Percentiles rank a stretch among this genome's conserved stretches.
Evolutionary conservation across 2,888 invertebrate genomes (phyloP).

Genomic region (Germaria angustata): DNA sequence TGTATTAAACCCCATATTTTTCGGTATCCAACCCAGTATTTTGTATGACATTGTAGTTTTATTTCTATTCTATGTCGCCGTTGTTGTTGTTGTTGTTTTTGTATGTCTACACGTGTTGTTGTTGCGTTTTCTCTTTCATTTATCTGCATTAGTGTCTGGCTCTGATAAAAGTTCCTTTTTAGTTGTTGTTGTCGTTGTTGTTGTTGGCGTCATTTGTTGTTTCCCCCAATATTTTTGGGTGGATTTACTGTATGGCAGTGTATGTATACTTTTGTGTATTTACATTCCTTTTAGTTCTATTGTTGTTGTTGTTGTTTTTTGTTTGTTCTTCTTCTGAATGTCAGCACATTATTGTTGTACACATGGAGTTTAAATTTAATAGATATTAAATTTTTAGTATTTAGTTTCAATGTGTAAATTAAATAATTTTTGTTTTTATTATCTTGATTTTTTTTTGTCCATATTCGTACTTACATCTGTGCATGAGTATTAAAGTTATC

Average conservation of each 20-base stretch:
- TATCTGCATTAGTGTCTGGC: constrained; percentile 59
- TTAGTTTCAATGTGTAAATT: constrained; percentile 31
- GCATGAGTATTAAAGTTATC: not conserved
- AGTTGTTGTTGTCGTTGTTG: constrained; percentile 4
- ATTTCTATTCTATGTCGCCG: constrained; percentile 8
- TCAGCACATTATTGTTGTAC: constrained; percentile 27
- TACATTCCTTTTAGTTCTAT: constrained; percentile 6
- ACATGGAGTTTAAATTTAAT: constrained; percentile 27
- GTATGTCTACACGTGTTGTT: constrained; percentile 51
- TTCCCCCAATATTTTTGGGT: constrained; percentile 44
- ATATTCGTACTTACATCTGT: not conserved
- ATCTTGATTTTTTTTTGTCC: not conserved
- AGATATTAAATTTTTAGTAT: constrained; percentile 29
- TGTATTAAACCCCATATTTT: constrained; percentile 39
- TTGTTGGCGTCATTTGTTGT: not conserved
- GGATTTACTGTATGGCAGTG: not conserved
- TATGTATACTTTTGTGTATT: constrained; percentile 1
- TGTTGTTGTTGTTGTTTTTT: not conserved
- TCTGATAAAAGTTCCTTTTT: constrained; percentile 53
- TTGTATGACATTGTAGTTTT: constrained; percentile 61
- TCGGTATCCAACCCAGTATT: constrained; percentile 42
- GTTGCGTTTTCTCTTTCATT: constrained; percentile 65
- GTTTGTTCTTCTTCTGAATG: constrained; percentile 20
- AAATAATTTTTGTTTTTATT: constrained; percentile 13
- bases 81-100: constrained; percentile 38